Evolutionary conservation across 1,140 invertebrate species (phyloP).

Genomic region (Centruroides sculpturatus): DNA sequence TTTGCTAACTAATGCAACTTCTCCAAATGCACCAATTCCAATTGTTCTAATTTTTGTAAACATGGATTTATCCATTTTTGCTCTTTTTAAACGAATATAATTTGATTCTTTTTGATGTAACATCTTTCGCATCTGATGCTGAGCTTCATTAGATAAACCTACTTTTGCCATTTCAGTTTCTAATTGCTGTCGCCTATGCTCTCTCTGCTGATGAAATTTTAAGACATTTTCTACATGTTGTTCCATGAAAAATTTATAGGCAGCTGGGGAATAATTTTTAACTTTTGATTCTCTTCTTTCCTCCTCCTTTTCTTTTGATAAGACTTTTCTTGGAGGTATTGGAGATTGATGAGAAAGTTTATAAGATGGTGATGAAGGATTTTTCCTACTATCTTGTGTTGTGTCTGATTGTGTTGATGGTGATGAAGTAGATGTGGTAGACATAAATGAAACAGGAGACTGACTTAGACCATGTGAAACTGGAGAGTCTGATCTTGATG

Average conservation of each 20-base stretch:
- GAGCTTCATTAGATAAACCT: slow-evolving; percentile 67
- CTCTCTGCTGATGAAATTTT: slow-evolving; percentile 83
- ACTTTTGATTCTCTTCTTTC: slow-evolving; percentile 80
- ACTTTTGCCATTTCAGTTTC: slow-evolving; percentile 92
- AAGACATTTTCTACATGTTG: slow-evolving; percentile 97
- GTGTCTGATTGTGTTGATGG: slow-evolving; percentile 16
- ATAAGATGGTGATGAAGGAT: background rate
- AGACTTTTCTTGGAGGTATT: slow-evolving; percentile 80
- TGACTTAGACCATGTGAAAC: slow-evolving; percentile 8
- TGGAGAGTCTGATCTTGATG: slow-evolving; percentile 14
- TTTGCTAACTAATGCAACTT: slow-evolving; percentile 92
- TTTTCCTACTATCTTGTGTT: slow-evolving; percentile 3
- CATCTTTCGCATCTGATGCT: slow-evolving; percentile 90
- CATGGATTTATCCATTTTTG: slow-evolving; percentile 98
- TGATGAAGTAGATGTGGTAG: slow-evolving; percentile 15
- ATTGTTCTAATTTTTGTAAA: slow-evolving; percentile 76
- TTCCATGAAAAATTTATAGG: slow-evolving; percentile 99
- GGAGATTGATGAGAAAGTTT: slow-evolving; percentile 59
- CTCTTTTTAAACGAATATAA: slow-evolving; percentile 81
- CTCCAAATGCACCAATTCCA: slow-evolving; percentile 96
- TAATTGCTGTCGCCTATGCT: slow-evolving; percentile 72
- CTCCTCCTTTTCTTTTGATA: slow-evolving; percentile 86
- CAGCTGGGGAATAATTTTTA: slow-evolving; percentile 66
- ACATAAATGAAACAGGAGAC: slow-evolving; percentile 14
- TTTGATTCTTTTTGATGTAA: slow-evolving; percentile 97